Evolutionary conservation across 2,113 vertebrate species (phyloP).

Genomic region (Amphilophus citrinellus): DNA sequence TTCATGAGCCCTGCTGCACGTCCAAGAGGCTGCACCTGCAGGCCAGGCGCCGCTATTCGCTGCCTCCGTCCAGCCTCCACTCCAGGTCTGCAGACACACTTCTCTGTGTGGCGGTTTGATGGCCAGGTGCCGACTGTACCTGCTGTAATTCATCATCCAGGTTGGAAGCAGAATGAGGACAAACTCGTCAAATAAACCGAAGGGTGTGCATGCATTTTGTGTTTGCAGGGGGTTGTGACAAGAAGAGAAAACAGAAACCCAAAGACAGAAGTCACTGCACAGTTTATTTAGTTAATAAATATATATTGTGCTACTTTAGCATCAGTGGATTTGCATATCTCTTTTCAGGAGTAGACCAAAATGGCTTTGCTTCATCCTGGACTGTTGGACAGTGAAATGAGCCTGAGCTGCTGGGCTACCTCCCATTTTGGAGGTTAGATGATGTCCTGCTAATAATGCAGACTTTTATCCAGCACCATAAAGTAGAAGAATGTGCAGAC

Average conservation of each 20-base stretch:
- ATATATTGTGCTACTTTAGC: neutral
- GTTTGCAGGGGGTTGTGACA: neutral
- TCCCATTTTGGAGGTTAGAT: neutral
- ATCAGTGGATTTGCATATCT: neutral
- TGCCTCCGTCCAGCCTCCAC: constrained; percentile 35
- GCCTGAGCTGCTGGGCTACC: neutral
- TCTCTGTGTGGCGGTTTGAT: constrained; percentile 22
- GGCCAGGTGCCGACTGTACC: constrained; percentile 12
- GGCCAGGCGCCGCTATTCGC: constrained; percentile 61
- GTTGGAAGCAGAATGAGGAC: neutral
- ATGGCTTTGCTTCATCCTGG: neutral
- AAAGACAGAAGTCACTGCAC: neutral
- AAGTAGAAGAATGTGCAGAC: too few relatives aligned
- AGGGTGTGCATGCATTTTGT: neutral
- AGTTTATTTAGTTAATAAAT: neutral
- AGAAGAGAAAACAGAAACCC: too few relatives aligned
- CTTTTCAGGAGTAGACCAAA: neutral
- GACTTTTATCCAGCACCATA: neutral
- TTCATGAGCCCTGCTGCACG: constrained; percentile 89
- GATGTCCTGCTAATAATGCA: fast-evolving
- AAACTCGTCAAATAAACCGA: neutral
- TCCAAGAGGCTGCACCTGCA: constrained; percentile 93
- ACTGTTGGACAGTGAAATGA: neutral
- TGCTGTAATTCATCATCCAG: neutral
- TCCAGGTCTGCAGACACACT: constrained; percentile 50